Conservation (phyloP, 2,888 invertebrate genomes). For the Ashinkailepas kermadecensis region DNA sequence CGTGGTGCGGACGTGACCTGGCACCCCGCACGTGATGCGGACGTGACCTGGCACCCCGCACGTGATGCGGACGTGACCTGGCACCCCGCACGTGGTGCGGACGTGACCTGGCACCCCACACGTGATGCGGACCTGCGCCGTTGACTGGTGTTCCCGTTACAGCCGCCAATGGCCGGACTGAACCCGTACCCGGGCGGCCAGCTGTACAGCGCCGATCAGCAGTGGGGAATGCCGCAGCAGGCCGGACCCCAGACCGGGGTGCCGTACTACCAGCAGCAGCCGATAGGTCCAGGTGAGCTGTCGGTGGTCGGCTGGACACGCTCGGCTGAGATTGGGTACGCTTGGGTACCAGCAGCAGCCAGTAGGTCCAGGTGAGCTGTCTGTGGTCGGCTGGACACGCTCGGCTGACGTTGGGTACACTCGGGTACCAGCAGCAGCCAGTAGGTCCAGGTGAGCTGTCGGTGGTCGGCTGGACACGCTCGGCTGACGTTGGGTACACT, state of each 20-base stretch:
- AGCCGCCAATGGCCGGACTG: conserved; percentile 32
- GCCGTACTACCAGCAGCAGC: conserved; percentile 30
- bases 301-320: conserved; percentile 28
- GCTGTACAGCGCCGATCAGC: conserved; percentile 27
- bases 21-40: too few species aligned
- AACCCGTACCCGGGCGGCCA: conserved; percentile 26
- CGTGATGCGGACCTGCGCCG: too few species aligned
- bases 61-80: too few species aligned
- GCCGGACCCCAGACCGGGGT: conserved; percentile 33
- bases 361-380: conserved; percentile 31
- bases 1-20: too few species aligned
- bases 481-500: too few species aligned
- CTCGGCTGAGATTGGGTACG: background rate
- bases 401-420: too few species aligned
- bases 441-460: conserved; percentile 31
- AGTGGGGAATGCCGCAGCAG: conserved; percentile 31
- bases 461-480: conserved; percentile 30
- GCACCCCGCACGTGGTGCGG: too few species aligned
- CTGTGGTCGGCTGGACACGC: conserved; percentile 28
- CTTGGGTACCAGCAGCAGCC: conserved; percentile 28
- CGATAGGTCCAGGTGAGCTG: conserved; percentile 31
- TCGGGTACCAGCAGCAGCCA: conserved; percentile 30
- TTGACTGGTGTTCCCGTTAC: background rate
- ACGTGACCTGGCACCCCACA: too few species aligned
- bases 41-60: too few species aligned